Evolutionary conservation across 2,113 vertebrate genomes (phyloP).

Genomic region (Macrotus californicus): DNA sequence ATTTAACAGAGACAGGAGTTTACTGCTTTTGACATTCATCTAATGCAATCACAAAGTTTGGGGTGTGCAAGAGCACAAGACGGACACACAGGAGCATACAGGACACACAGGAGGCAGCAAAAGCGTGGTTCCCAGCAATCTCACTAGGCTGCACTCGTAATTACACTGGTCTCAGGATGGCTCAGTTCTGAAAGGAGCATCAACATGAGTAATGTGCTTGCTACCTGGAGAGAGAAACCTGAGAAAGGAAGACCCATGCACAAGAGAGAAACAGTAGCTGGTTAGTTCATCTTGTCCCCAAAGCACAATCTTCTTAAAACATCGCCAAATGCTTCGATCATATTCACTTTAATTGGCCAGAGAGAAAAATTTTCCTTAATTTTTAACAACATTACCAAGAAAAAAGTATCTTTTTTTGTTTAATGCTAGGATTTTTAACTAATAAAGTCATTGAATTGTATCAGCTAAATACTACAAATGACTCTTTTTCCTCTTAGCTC

Average conservation of each 20-base stretch:
- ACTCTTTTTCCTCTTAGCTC: not conserved
- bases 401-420: not conserved
- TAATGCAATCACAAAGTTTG: not conserved
- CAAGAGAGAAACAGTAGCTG: not conserved
- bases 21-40: not conserved
- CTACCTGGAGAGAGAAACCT: not conserved
- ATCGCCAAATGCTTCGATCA: not conserved
- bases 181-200: not conserved
- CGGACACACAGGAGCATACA: rapidly evolving
- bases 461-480: not conserved
- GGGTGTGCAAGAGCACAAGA: not conserved
- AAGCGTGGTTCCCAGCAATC: not conserved
- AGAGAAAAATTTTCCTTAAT: not conserved
- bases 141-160: rapidly evolving
- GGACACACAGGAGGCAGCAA: too few relatives aligned
- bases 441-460: not conserved
- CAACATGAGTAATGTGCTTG: not conserved
- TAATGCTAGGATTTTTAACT: not conserved
- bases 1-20: not conserved
- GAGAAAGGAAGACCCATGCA: not conserved
- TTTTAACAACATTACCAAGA: not conserved
- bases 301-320: not conserved
- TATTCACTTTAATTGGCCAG: not conserved
- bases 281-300: not conserved
- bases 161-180: not conserved